Percentiles rank a stretch among this genome's conserved stretches.
Evolutionary conservation across 2,888 invertebrate species (phyloP).

Genomic region (Drosophila recens): DNA sequence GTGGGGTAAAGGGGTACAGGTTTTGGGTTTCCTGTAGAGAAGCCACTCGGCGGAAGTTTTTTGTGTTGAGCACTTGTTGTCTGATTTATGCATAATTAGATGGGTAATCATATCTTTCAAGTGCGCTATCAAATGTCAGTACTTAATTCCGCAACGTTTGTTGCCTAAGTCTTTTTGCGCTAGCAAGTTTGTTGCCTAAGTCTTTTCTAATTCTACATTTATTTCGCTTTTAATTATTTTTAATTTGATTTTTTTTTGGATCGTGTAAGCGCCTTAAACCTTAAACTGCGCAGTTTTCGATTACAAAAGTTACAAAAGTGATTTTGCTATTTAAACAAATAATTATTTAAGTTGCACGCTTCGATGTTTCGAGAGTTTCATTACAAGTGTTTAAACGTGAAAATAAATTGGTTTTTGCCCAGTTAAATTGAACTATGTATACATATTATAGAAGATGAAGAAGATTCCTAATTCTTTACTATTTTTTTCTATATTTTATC

Average conservation of each 20-base stretch:
- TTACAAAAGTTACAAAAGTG: conserved; percentile 64
- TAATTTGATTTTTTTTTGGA: conserved; percentile 10
- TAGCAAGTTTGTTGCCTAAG: conserved; percentile 44
- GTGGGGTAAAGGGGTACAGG: not conserved
- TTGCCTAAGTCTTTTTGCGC: conserved; percentile 49
- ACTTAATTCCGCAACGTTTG: conserved; percentile 58
- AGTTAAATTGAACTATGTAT: not conserved
- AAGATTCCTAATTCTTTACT: conserved; percentile 5
- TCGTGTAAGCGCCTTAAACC: conserved; percentile 58
- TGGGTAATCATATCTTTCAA: conserved; percentile 50
- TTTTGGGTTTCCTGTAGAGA: conserved; percentile 69
- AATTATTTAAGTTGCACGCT: conserved; percentile 63
- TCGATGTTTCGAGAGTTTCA: conserved; percentile 3
- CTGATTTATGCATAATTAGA: conserved; percentile 70
- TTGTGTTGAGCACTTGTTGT: conserved; percentile 59
- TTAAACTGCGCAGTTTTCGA: conserved; percentile 67
- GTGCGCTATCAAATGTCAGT: conserved; percentile 65
- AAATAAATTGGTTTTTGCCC: conserved; percentile 9
- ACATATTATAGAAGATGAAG: conserved; percentile 23
- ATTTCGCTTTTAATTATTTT: not conserved
- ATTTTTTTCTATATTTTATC: conserved; percentile 28
- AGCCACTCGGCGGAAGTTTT: conserved; percentile 67
- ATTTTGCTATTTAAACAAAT: conserved; percentile 67
- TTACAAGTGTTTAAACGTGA: conserved; percentile 21
- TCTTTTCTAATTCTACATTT: not conserved